Percentiles rank a stretch among this genome's conserved stretches.
These are phyloP conservation scores for Clarias platycephalus DNA, from an alignment of 2,797 vertebrate species.

Conservation along the genomic window DNA sequence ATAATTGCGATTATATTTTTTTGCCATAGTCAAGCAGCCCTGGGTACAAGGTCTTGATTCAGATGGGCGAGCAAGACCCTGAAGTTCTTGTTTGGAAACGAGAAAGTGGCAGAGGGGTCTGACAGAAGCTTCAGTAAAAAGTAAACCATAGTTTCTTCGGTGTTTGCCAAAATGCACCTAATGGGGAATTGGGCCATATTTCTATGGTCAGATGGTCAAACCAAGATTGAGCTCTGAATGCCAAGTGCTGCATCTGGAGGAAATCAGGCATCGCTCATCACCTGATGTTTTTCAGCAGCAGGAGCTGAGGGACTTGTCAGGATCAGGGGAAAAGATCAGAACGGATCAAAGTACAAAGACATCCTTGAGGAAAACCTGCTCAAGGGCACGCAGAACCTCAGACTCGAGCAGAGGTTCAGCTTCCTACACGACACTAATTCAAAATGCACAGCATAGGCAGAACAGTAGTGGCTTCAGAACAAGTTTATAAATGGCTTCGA, in stretches of 20 bases:
- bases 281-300: slow-evolving; percentile 27
- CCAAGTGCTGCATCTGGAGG: slow-evolving; percentile 15
- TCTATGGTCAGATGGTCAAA: slow-evolving; percentile 24
- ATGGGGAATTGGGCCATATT: slow-evolving; percentile 14
- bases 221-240: background rate
- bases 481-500: background rate
- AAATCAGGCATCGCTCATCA: slow-evolving; percentile 6
- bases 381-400: slow-evolving; percentile 6
- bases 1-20: too few species aligned
- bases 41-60: background rate
- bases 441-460: background rate
- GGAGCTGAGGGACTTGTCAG: slow-evolving; percentile 1
- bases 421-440: background rate
- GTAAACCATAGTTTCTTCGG: background rate
- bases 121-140: slow-evolving; percentile 3
- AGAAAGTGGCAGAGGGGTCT: background rate
- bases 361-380: slow-evolving; percentile 6
- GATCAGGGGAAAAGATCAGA: slow-evolving; percentile 16
- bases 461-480: background rate
- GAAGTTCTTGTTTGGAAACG: background rate
- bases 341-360: background rate
- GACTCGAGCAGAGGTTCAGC: background rate
- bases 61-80: background rate
- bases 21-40: too few species aligned
- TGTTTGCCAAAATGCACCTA: slow-evolving; percentile 16